Evolutionary conservation across 37 sponge, comb jelly and placozoan genomes (phyloP).

Genomic region (Chondrosia reniformis): DNA sequence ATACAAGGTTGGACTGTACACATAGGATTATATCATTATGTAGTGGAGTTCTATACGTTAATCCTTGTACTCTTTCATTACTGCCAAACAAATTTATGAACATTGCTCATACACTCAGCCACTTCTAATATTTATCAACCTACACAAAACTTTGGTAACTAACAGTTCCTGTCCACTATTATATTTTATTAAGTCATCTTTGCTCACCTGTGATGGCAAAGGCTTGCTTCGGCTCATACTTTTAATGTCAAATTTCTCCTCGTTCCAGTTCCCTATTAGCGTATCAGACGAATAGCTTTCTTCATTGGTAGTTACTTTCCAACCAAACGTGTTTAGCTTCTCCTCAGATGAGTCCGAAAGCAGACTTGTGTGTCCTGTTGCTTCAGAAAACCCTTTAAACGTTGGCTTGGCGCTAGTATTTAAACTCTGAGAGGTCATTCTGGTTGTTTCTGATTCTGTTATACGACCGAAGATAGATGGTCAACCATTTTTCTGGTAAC

Average conservation of each 20-base stretch:
- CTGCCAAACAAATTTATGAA: too few relatives aligned
- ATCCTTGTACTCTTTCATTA: too few relatives aligned
- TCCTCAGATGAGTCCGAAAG: constrained; percentile 51
- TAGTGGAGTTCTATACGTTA: too few relatives aligned
- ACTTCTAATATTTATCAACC: too few relatives aligned
- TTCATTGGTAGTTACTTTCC: constrained; percentile 44
- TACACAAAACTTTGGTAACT: too few relatives aligned
- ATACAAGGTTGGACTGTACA: too few relatives aligned
- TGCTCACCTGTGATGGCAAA: constrained; percentile 77
- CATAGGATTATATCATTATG: too few relatives aligned
- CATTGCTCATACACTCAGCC: too few relatives aligned
- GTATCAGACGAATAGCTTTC: constrained; percentile 54
- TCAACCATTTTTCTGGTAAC: not conserved
- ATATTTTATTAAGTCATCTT: too few relatives aligned
- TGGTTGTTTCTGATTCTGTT: not conserved
- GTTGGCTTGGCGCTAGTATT: constrained; percentile 10
- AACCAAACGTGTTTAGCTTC: constrained; percentile 65
- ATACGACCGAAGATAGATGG: not conserved
- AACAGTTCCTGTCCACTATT: too few relatives aligned
- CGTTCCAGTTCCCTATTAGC: constrained; percentile 93
- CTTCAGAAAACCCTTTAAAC: constrained; percentile 57
- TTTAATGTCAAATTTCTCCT: constrained; percentile 76
- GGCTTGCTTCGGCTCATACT: constrained; percentile 32
- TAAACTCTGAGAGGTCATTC: not conserved
- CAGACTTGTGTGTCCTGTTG: constrained; percentile 48